These are phyloP conservation scores for Lytechinus variegatus DNA, from an alignment of 35 echinoderm and acorn worm genomes.

Conservation along the genomic window DNA sequence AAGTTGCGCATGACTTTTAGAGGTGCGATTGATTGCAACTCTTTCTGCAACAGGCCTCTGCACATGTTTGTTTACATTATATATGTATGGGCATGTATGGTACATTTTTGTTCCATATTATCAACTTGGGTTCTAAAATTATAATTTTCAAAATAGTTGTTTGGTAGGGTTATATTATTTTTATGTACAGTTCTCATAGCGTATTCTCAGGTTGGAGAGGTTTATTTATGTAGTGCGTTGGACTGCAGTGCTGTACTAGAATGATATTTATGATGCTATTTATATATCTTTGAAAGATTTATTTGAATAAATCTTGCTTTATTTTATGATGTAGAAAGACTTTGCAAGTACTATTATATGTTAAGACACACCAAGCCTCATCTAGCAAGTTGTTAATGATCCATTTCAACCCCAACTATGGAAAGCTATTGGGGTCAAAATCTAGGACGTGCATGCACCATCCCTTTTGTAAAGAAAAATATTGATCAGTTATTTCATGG, in stretches of 20 bases:
- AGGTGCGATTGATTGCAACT: too few species aligned
- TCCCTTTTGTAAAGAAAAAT: too few species aligned
- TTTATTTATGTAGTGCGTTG: not conserved
- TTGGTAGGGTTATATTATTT: not conserved
- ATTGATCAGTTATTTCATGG: too few species aligned
- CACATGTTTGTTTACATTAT: too few species aligned
- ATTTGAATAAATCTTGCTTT: not conserved
- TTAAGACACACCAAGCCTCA: not conserved
- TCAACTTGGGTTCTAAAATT: not conserved
- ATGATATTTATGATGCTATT: not conserved
- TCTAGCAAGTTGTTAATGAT: too few species aligned
- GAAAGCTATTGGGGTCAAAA: too few species aligned
- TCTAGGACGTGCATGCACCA: too few species aligned
- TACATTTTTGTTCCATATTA: too few species aligned
- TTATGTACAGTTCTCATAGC: not conserved
- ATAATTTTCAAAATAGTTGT: not conserved
- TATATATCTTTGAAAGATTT: slow-evolving; percentile 15
- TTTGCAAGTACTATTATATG: not conserved
- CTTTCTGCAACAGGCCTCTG: too few species aligned
- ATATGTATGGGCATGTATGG: too few species aligned
- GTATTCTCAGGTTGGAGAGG: not conserved
- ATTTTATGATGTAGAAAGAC: not conserved
- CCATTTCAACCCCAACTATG: too few species aligned
- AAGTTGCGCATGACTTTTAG: too few species aligned
- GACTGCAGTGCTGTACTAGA: not conserved